Conservation (phyloP, 2,113 vertebrate genomes). For the Grantiella picta region DNA sequence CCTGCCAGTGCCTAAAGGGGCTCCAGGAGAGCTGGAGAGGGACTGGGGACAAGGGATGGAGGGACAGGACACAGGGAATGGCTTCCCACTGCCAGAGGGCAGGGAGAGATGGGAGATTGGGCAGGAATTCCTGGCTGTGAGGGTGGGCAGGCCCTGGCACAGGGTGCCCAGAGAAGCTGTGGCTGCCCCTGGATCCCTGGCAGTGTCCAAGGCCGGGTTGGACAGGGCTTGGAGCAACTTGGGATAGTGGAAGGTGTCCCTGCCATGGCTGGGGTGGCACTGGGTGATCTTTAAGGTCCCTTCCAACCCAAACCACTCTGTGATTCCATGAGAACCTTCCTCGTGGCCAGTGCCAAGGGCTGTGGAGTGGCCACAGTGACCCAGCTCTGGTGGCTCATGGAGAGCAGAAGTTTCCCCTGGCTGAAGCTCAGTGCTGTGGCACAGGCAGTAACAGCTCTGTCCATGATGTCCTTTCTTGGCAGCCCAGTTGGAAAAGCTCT, state of each 20-base stretch:
- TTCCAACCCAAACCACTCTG: background rate
- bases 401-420: background rate
- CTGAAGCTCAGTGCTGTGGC: background rate
- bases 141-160: background rate
- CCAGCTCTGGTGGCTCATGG: background rate
- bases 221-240: rapidly evolving
- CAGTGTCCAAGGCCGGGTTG: rapidly evolving
- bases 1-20: background rate
- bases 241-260: background rate
- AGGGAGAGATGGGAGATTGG: background rate
- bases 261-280: background rate
- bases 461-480: background rate
- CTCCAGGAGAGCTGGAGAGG: background rate
- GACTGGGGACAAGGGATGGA: background rate
- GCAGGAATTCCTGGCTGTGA: rapidly evolving
- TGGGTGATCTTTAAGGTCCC: background rate
- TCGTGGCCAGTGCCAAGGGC: rapidly evolving
- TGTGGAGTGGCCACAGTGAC: background rate
- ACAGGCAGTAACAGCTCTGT: background rate
- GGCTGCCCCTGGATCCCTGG: background rate
- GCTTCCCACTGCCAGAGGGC: background rate
- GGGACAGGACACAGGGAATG: background rate
- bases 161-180: background rate
- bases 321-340: background rate
- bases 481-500: background rate